Evolutionary conservation across 2,113 vertebrate species (phyloP).

Genomic region (Pelecanoides urinatrix): DNA sequence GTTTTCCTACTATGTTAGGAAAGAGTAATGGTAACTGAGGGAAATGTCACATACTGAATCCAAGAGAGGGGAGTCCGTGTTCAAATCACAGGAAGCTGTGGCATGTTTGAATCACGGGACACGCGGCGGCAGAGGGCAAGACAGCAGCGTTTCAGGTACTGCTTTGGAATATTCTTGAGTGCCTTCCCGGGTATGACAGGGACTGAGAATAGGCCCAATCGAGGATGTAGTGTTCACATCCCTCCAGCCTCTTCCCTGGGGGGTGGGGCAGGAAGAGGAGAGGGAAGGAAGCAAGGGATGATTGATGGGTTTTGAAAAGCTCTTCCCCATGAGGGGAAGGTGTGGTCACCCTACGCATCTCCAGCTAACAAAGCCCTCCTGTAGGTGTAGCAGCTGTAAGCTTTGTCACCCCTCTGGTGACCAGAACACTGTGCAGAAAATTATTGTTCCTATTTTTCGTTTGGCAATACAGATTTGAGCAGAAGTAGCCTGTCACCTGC

Average conservation of each 20-base stretch:
- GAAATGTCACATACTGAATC: background rate
- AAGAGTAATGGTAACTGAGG: background rate
- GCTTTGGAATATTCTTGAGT: conserved; percentile 7
- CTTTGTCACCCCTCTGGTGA: background rate
- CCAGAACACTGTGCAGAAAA: background rate
- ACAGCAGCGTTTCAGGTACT: background rate
- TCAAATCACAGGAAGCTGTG: background rate
- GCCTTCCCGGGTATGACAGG: background rate
- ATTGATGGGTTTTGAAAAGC: conserved; percentile 26
- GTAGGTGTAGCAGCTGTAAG: background rate
- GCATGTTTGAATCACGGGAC: background rate
- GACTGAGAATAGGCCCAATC: background rate
- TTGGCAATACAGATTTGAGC: background rate
- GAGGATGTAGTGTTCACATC: background rate
- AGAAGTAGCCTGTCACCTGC: background rate
- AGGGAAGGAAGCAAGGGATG: conserved; percentile 20
- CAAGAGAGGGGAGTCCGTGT: background rate
- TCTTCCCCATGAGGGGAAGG: background rate
- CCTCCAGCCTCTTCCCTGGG: conserved; percentile 28
- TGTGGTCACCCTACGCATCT: background rate
- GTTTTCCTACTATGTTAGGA: background rate
- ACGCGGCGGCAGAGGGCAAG: background rate
- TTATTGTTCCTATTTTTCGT: background rate
- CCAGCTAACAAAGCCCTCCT: conserved; percentile 22
- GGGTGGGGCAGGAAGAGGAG: conserved; percentile 33